A percentile compares a stretch with the other conserved stretches of the same genome.
These are phyloP conservation scores for Abrostola tripartita DNA, from an alignment of 2,888 invertebrate genomes.

Conservation along the genomic window DNA sequence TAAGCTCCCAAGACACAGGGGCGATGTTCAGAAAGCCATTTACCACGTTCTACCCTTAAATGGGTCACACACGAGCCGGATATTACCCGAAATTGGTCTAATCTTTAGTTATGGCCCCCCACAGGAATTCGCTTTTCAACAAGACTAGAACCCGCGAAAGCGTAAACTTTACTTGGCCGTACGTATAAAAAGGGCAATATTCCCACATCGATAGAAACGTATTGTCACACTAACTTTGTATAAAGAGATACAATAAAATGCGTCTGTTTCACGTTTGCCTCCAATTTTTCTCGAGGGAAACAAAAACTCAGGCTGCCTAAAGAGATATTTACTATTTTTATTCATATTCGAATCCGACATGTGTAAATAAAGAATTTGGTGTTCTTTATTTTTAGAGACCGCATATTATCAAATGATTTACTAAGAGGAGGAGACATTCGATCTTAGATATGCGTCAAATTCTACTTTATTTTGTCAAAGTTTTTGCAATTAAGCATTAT, in stretches of 20 bases:
- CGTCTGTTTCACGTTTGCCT: slow-evolving; percentile 61
- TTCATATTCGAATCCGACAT: slow-evolving; percentile 42
- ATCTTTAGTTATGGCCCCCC: slow-evolving; percentile 76
- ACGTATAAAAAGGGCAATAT: slow-evolving; percentile 47
- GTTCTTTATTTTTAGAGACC: slow-evolving; percentile 38
- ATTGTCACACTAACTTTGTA: slow-evolving; percentile 61
- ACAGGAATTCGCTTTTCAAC: slow-evolving; percentile 68
- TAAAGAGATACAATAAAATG: slow-evolving; percentile 65
- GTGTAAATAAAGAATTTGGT: slow-evolving; percentile 41
- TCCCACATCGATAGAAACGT: slow-evolving; percentile 53
- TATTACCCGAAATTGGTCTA: slow-evolving; percentile 76
- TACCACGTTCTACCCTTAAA: slow-evolving; percentile 70
- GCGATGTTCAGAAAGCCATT: slow-evolving; percentile 75
- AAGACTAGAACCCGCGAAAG: slow-evolving; percentile 41
- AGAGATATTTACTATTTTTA: slow-evolving; percentile 44
- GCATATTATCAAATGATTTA: slow-evolving; percentile 16
- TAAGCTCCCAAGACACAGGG: slow-evolving; percentile 62
- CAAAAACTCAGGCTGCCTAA: slow-evolving; percentile 43
- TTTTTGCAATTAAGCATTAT: slow-evolving; percentile 1
- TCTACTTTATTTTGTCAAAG: slow-evolving; percentile 10
- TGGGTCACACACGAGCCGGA: slow-evolving; percentile 70
- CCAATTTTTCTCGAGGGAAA: slow-evolving; percentile 58
- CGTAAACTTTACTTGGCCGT: slow-evolving; percentile 49
- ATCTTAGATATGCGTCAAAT: slow-evolving; percentile 11
- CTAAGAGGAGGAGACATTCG: slow-evolving; percentile 21